Base-by-base conservation (phyloP, 2,888 invertebrate genomes). In the Deilephila porcellus region DNA sequence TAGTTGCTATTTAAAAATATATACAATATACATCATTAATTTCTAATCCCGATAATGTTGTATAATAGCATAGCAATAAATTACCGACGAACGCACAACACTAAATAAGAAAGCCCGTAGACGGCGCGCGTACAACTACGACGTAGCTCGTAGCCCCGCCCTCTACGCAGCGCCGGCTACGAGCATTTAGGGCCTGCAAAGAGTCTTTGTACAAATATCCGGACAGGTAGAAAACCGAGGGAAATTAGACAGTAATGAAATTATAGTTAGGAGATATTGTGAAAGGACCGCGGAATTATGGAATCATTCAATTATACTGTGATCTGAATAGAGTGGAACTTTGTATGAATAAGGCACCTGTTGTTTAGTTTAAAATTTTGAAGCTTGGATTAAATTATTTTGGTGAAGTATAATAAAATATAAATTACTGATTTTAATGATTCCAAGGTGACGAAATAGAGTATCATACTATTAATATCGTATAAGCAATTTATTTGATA, bases 71-170 rank as follows among this genome's bases (percentile, higher is more conserved):
- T 56, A 6, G n/a, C 19, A 56, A 56, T 56, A 56, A 56, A 56
- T n/a, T 6, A 56, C n/a, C 56, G 56, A 56, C 56, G 5, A 62
- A 63, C 7, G 32, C 34, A 63, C 62, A 34, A 34, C 34, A 32
- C 62, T 63, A 63, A 56, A 56, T 52, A 67, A 29, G 17, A 67
- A 25, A 45, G 20, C 52, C 25, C 67, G 67, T 67, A 52, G 67
- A 67, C 67, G 56, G 29, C 19, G 32, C 34, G 25, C 56, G 64
- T 59, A 34, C 52, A 25, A 45, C 71, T 63, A 73, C 73, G 73
- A 0, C 62, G 70, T 70, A 76, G 75, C 79, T 67, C 80, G 82
- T 81, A 79, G 79, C 79, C 72, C 74, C 77, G 37, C 77, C 67
- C 67, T 67, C 81, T 76, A 77, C 78, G 80, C 80, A 76, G 64